Conservation (phyloP, 2,888 invertebrate genomes). For the Galeruca laticollis region DNA sequence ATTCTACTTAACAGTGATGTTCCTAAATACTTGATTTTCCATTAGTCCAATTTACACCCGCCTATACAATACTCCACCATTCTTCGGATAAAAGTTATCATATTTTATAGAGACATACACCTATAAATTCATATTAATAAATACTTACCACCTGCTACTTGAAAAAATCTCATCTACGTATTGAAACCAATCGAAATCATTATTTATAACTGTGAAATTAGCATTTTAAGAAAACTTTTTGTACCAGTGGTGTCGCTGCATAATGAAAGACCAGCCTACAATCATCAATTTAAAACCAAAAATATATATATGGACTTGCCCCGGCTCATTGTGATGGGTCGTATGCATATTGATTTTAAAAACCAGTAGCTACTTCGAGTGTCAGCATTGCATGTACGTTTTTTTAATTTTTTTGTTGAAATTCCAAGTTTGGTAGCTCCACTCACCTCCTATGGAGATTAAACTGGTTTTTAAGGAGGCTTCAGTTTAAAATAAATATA, state of each 20-base stretch:
- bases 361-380: conserved; percentile 28
- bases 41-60: too few species aligned
- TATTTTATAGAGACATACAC: too few species aligned
- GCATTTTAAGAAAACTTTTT: not conserved
- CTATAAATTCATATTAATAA: too few species aligned
- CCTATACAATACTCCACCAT: too few species aligned
- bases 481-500: not conserved
- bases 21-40: too few species aligned
- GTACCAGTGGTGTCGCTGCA: not conserved
- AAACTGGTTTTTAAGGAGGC: conserved; percentile 19
- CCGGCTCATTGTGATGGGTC: conserved; percentile 6
- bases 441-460: conserved; percentile 20
- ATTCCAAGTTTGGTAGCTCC: conserved; percentile 27
- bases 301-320: not conserved
- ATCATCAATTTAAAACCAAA: not conserved
- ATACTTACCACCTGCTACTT: not conserved
- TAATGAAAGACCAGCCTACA: not conserved
- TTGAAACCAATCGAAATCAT: not conserved
- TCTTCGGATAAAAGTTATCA: too few species aligned
- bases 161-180: not conserved
- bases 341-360: conserved; percentile 21
- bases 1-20: too few species aligned
- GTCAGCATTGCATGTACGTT: conserved; percentile 26
- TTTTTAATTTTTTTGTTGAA: conserved; percentile 22
- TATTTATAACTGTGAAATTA: not conserved